A percentile compares a stretch with the other conserved stretches of the same genome.
These are phyloP conservation scores for Hyposoter dolosus DNA, from an alignment of 2,888 invertebrate genomes.

Conservation along the genomic window DNA sequence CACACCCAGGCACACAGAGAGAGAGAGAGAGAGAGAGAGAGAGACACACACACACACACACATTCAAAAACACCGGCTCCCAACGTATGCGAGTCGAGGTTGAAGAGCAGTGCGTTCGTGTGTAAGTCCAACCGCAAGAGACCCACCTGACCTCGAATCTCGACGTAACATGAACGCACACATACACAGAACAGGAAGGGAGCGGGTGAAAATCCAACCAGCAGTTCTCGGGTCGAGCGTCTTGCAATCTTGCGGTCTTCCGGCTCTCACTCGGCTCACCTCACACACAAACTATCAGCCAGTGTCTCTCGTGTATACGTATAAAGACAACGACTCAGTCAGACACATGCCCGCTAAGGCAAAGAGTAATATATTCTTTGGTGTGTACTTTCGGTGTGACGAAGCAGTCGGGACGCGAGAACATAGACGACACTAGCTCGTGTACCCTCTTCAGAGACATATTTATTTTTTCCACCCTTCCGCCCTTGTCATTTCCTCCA, in stretches of 20 bases:
- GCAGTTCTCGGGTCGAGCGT: constrained; percentile 53
- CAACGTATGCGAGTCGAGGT: background rate
- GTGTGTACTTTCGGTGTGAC: constrained; percentile 28
- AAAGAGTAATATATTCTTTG: constrained; percentile 31
- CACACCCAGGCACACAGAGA: background rate
- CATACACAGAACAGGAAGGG: background rate
- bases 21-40: background rate
- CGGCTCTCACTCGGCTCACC: constrained; percentile 59
- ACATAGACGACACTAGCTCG: constrained; percentile 51
- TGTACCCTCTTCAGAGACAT: constrained; percentile 26
- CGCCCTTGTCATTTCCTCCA: constrained; percentile 36
- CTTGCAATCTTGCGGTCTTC: constrained; percentile 68
- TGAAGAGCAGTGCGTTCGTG: constrained; percentile 11
- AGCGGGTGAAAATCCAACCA: constrained; percentile 33
- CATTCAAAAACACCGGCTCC: background rate
- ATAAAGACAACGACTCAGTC: background rate
- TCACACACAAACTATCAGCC: constrained; percentile 23
- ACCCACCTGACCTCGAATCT: constrained; percentile 64
- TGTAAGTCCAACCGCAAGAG: constrained; percentile 39
- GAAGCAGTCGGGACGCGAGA: constrained; percentile 21
- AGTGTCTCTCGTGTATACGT: constrained; percentile 27
- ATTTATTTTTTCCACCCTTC: constrained; percentile 31
- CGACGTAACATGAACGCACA: constrained; percentile 33
- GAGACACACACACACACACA: background rate
- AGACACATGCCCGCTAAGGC: background rate